Conservation (phyloP, 2,113 vertebrate genomes). For the Psittacula cyanocephala region DNA sequence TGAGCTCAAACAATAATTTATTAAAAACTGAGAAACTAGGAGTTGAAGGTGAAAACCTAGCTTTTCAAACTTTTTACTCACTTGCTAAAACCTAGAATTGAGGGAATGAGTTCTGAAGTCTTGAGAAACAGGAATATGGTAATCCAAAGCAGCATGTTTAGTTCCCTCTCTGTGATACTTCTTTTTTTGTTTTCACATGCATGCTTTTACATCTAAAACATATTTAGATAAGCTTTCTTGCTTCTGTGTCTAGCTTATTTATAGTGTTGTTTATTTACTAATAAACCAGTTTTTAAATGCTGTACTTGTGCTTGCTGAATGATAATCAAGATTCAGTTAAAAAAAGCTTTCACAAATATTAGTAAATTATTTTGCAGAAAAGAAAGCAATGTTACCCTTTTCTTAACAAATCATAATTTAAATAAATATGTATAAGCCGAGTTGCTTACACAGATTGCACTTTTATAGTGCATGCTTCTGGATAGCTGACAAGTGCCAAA, state of each 20-base stretch:
- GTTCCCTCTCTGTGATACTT: background rate
- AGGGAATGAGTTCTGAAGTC: background rate
- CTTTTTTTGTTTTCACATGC: background rate
- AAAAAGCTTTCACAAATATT: slow-evolving; percentile 26
- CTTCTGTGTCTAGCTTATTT: background rate
- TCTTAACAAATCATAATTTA: background rate
- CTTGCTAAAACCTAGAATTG: background rate
- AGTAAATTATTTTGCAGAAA: background rate
- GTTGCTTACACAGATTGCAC: background rate
- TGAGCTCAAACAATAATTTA: background rate
- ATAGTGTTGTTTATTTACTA: slow-evolving; percentile 24
- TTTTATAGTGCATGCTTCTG: background rate
- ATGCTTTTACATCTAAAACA: background rate
- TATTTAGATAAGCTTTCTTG: slow-evolving; percentile 10
- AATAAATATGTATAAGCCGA: background rate
- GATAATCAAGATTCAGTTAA: background rate
- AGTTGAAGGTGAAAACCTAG: background rate
- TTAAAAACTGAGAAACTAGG: background rate
- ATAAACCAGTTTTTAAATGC: background rate
- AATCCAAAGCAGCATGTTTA: background rate
- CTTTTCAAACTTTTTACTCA: background rate
- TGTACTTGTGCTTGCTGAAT: background rate
- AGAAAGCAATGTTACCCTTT: background rate
- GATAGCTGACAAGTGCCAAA: background rate
- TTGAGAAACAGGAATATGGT: background rate